phyloP scores from a whole-genome alignment of 2,797 vertebrate species.

The Galaxias olidus region DNA sequence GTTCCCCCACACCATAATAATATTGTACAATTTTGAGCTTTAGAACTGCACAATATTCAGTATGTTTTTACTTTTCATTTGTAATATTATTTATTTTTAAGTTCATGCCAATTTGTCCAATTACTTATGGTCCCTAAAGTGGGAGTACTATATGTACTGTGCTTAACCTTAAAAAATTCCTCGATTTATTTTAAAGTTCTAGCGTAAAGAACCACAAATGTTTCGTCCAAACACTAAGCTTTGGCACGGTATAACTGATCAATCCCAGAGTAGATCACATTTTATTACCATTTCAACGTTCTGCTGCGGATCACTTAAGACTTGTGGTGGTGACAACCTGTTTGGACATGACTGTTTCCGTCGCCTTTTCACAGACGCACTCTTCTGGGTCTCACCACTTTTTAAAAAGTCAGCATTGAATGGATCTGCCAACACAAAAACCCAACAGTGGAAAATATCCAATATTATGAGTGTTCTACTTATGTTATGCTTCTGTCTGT shows the following conservation, averaged over 20 bases:
- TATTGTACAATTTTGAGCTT: neutral
- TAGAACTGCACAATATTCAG: neutral
- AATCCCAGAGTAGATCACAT: neutral
- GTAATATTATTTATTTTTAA: too few species aligned
- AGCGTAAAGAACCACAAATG: too few species aligned
- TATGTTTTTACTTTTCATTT: neutral
- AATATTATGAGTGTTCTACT: neutral
- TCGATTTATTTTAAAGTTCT: too few species aligned
- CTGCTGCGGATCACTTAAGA: constrained; percentile 13
- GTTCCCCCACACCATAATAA: too few species aligned
- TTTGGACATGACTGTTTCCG: constrained; percentile 41
- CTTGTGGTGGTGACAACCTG: constrained; percentile 32
- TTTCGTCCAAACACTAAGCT: too few species aligned
- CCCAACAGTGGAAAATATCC: constrained; percentile 12
- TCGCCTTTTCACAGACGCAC: constrained; percentile 24
- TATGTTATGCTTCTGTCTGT: neutral
- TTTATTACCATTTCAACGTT: constrained; percentile 50
- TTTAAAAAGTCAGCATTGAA: constrained; percentile 10
- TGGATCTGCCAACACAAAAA: constrained; percentile 19
- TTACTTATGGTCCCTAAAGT: too few species aligned
- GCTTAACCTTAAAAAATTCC: too few species aligned
- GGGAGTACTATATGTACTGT: too few species aligned
- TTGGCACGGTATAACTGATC: neutral
- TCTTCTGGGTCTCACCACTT: neutral
- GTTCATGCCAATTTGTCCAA: too few species aligned